A percentile compares a stretch with the other conserved stretches of the same genome.
phyloP scores from a whole-genome alignment of 2,113 vertebrate species.

The Rhinopomastus cyanomelas region DNA sequence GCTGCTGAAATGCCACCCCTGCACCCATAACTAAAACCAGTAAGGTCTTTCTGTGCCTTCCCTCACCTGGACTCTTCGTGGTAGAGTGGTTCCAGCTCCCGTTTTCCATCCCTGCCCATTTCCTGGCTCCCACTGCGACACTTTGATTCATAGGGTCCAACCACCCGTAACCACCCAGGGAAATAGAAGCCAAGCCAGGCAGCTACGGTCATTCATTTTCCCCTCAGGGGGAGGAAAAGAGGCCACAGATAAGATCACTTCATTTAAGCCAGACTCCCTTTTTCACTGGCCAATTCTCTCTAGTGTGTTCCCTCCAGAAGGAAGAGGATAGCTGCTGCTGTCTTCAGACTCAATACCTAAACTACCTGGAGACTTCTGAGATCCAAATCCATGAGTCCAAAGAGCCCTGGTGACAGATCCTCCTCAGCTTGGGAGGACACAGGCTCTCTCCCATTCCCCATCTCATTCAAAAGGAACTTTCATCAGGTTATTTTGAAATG shows the following conservation, averaged over 20 bases:
- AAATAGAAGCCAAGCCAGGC: conserved; percentile 66
- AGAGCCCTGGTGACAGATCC: conserved; percentile 7
- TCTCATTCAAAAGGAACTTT: conserved; percentile 27
- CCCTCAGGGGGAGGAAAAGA: conserved; percentile 26
- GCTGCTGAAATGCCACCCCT: background rate
- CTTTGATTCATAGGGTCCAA: conserved; percentile 63
- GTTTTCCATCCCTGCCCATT: conserved; percentile 40
- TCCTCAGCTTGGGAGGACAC: conserved; percentile 1
- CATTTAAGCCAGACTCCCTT: conserved; percentile 18
- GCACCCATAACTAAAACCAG: background rate
- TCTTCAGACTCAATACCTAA: background rate
- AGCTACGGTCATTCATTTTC: background rate
- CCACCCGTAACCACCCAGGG: conserved; percentile 73
- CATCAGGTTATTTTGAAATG: conserved; percentile 26
- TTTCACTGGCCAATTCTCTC: background rate
- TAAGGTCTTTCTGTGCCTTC: background rate
- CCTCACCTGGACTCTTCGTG: background rate
- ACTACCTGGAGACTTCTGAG: background rate
- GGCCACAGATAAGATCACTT: conserved; percentile 33
- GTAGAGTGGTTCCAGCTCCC: conserved; percentile 1
- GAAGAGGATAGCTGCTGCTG: background rate
- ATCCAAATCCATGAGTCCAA: rapidly evolving
- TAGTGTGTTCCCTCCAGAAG: background rate
- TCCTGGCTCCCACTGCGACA: conserved; percentile 65
- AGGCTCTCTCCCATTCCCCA: background rate